phyloP scores from a whole-genome alignment of 2,888 invertebrate species.

The Seira sanloemensis region DNA sequence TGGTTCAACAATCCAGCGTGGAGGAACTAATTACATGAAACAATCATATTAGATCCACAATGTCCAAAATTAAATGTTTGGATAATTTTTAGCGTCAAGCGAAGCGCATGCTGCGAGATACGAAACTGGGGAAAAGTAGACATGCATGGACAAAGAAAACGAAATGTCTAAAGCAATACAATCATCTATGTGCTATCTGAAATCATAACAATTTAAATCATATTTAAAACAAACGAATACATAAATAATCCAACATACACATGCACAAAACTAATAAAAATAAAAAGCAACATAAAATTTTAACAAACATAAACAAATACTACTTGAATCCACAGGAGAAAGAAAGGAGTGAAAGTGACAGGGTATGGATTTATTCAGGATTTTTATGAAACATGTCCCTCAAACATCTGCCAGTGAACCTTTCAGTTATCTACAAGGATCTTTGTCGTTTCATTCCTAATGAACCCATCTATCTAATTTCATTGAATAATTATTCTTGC shows the following conservation, averaged over 20 bases:
- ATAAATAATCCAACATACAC: constrained; percentile 9
- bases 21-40: constrained; percentile 83
- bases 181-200: too few species aligned
- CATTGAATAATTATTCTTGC: too few species aligned
- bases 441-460: too few species aligned
- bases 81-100: constrained; percentile 69
- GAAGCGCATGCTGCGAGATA: constrained; percentile 70
- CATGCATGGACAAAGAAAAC: constrained; percentile 44
- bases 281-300: constrained; percentile 4
- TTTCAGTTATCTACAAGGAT: too few species aligned
- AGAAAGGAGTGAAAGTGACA: too few species aligned
- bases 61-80: constrained; percentile 4
- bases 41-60: constrained; percentile 58
- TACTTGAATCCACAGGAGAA: too few species aligned
- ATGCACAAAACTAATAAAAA: constrained; percentile 16
- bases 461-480: too few species aligned
- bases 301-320: not conserved
- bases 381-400: too few species aligned
- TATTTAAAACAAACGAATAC: constrained; percentile 15
- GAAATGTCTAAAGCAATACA: constrained; percentile 17
- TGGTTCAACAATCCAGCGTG: constrained; percentile 96
- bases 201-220: too few species aligned
- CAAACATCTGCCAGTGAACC: too few species aligned
- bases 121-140: constrained; percentile 28
- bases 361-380: too few species aligned